These are phyloP conservation scores for Ciona savignyi DNA, from an alignment of 23 tunicate genomes.

Conservation along the genomic window DNA sequence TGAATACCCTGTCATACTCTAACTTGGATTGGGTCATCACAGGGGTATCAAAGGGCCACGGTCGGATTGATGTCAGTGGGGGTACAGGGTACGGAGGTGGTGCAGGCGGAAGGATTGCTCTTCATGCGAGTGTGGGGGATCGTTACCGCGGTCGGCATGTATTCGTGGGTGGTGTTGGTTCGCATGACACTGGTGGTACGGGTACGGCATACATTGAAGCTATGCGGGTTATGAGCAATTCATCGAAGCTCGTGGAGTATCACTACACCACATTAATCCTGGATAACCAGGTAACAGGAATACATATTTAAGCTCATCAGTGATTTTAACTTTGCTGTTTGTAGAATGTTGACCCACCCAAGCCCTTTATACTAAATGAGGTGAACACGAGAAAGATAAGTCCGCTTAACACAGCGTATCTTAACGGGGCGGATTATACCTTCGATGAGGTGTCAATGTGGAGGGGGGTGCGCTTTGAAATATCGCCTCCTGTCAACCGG, in stretches of 20 bases:
- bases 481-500: neutral
- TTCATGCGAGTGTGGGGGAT: slow-evolving; percentile 8
- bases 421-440: slow-evolving; percentile 18
- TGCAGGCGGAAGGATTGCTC: slow-evolving; percentile 29
- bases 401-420: slow-evolving; percentile 2
- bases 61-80: slow-evolving; percentile 27
- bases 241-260: slow-evolving; percentile 8
- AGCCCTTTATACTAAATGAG: slow-evolving; percentile 17
- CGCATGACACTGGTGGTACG: slow-evolving; percentile 11
- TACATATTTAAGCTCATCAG: no score
- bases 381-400: slow-evolving; percentile 11
- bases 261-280: slow-evolving; percentile 17
- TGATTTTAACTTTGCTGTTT: no score
- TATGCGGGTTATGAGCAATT: neutral
- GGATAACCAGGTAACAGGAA: slow-evolving; percentile 20
- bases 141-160: slow-evolving; percentile 3
- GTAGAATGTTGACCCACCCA: slow-evolving; percentile 9
- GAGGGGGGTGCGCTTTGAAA: slow-evolving; percentile 4
- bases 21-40: neutral
- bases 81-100: slow-evolving; percentile 22
- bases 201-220: slow-evolving; percentile 21
- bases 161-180: slow-evolving; percentile 5
- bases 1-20: no score
- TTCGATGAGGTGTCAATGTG: slow-evolving; percentile 20
- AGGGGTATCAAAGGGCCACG: slow-evolving; percentile 16